Evolutionary conservation across 2,888 invertebrate genomes (phyloP), one percentile per base, ranked within the genome.

Genomic region (Callimorpha dominula): DNA sequence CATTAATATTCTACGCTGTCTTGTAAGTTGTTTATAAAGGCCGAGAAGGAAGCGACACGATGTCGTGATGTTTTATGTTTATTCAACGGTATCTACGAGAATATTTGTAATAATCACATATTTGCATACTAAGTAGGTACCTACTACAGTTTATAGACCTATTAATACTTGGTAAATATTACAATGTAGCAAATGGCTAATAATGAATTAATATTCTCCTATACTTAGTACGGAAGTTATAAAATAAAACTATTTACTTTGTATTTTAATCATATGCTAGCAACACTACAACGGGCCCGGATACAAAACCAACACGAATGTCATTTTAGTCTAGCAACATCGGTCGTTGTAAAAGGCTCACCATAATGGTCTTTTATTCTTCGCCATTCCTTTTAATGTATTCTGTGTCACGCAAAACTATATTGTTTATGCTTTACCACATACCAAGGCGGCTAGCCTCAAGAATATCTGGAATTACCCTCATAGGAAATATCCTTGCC

Each of bases 351-450:
- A 81, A 77, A 71, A 68, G 62, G 70, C 72, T 77, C 54, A 66
- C 71, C 65, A 64, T 73, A 78, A 73, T 76, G 80, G 75, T 73
- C 68, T 78, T 83, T 81, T 79, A 84, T 81, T 77, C 72, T 68
- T 71, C 68, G 70, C 71, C 73, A 80, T 81, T 79, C 74, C 75
- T 77, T 84, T 82, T 86, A 88, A 89, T 86, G 85, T 86, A 90
- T 90, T 89, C 90, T 81, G 76, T 85, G 79, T 82, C 90, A 90
- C 90, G 89, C 84, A 83, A 79, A 70, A 77, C 78, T 71, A 79
- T 84, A 87, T 88, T 87, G 86, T 89, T 85, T 85, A 86, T 86
- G 87, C 85, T 74, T 75, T 75, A 68, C 78, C 78, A 84, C 86
- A 89, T 85, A 84, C 84, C 85, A 81, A 84, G 75, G 85, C 80